Base-by-base conservation (phyloP, 2,888 invertebrate species). In the Andrena bucephala region DNA sequence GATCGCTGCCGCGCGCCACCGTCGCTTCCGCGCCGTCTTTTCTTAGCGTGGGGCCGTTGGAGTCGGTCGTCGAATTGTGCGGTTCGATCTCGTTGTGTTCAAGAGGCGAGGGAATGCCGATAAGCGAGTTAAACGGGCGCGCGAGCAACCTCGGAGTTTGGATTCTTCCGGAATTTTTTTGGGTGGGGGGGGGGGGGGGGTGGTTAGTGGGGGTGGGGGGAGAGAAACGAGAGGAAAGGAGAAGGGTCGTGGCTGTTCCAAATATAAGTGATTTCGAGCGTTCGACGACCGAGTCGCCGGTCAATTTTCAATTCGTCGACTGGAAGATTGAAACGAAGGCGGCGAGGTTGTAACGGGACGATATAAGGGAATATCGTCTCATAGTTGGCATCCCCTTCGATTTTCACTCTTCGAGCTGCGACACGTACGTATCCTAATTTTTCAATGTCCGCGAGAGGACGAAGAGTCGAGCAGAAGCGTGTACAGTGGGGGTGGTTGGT, bases 401-500 rank as follows among this genome's bases (percentile, higher is more conserved):
- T 48, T 72, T 86, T 77, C 83, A 74, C 77, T 86, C 74, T 79
- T 52, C 74, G 81, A 54, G 57, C 78, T 70, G 85, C 4, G 87
- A 83, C 79, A 31, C 62, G 78, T 84, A 85, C 85, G 87, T 90
- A 86, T 86, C 83, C 84, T 90, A 87, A 90, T 90, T 90, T 88
- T 89, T 84, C 85, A 89, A 87, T 89, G 88, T 89, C 87, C 87
- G 79, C 84, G 82, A 79, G 79, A 77, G 86, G 82, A 88, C 82
- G 69, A 82, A 84, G 77, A 83, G 76, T 83, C 80, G 87, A 88
- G 77, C 77, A 85, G 87, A 88, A 86, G 86, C 83, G 87, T 90
- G 88, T 90, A 90, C 86, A 88, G 89, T 81, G 89, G 85, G 87
- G 88, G 87, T 86, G 85, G 85, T 89, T 90, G 90, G 85, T 89